phyloP scores from a whole-genome alignment of 2,888 invertebrate species.

The Chymomyza procnemis region DNA sequence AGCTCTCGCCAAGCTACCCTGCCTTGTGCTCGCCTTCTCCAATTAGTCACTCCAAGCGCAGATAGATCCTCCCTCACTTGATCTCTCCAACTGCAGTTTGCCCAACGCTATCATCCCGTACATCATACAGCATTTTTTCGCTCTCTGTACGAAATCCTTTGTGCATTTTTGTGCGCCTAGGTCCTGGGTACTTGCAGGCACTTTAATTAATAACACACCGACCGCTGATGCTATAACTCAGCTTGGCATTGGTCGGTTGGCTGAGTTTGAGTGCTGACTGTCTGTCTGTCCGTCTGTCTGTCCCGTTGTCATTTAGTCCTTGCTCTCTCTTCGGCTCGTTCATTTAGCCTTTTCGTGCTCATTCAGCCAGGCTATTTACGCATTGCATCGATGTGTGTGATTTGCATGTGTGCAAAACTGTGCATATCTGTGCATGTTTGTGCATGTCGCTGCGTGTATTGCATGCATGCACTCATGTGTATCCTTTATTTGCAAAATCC shows the following conservation, averaged over 20 bases:
- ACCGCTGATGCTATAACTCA: neutral
- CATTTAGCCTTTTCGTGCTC: slow-evolving; percentile 17
- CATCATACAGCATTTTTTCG: too few species aligned
- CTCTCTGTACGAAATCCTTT: neutral
- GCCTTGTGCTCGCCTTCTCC: too few species aligned
- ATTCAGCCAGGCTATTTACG: neutral
- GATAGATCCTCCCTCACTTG: too few species aligned
- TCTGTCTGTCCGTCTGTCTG: too few species aligned
- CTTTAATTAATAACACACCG: slow-evolving; percentile 3
- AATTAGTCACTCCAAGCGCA: too few species aligned
- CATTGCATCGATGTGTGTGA: neutral
- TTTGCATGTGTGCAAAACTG: neutral
- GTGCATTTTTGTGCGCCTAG: neutral
- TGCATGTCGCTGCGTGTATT: neutral
- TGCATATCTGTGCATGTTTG: neutral
- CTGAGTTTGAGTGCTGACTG: neutral
- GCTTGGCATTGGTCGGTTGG: neutral
- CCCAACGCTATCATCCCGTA: too few species aligned
- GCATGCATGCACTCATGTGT: neutral
- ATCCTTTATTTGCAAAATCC: neutral
- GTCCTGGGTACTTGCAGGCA: neutral
- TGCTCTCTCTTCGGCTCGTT: slow-evolving; percentile 18
- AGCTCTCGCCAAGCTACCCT: too few species aligned
- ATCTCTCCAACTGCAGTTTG: too few species aligned
- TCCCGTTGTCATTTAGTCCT: neutral